Evolutionary conservation across 2,888 invertebrate species (phyloP), one percentile per base, ranked within the genome.

Genomic region (Drosophila bunnanda): DNA sequence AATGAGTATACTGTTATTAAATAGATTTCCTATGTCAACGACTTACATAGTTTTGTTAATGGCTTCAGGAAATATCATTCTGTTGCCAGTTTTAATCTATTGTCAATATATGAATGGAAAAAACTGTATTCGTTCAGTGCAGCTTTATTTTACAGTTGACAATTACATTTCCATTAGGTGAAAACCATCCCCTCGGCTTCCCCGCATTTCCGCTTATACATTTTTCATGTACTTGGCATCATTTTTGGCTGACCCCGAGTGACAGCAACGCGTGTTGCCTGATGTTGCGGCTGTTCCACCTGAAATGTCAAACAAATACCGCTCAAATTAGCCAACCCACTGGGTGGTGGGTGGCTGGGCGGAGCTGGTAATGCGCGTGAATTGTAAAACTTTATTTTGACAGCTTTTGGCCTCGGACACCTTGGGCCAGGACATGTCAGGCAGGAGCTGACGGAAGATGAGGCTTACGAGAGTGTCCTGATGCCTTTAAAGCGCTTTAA

Each of bases 291-390:
- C 75, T 72, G 64, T 79, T 69, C 57, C 77, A 71, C 79, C 78
- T 74, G 76, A 81, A 89, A 80, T 89, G 87, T 87, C 90, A 89
- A 80, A 79, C 80, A 84, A 84, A 86, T 80, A 81, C 41, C 60
- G 79, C 78, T 79, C 79, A 88, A 86, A 83, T 89, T 89, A 88
- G 86, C 88, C 88, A 82, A 82, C 75, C 75, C 85, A 79, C 55
- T 59, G 73, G 64, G 54, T 70, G 62, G 56, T 38, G 69, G 17
- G 44, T 41, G 25, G 30, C 36, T 62, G 48, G 53, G 22, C 41
- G 36, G 8, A 20, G 53, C 41, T 34, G 34, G 68, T 56, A 67
- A 22, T 65, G 77, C 74, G 76, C 77, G 79, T 78, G 80, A 80
- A 86, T 82, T 84, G 80, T 79, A 61, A 82, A 84, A 86, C 74